phyloP scores from a whole-genome alignment of 2,797 vertebrate genomes.

The Mus minutoides region DNA sequence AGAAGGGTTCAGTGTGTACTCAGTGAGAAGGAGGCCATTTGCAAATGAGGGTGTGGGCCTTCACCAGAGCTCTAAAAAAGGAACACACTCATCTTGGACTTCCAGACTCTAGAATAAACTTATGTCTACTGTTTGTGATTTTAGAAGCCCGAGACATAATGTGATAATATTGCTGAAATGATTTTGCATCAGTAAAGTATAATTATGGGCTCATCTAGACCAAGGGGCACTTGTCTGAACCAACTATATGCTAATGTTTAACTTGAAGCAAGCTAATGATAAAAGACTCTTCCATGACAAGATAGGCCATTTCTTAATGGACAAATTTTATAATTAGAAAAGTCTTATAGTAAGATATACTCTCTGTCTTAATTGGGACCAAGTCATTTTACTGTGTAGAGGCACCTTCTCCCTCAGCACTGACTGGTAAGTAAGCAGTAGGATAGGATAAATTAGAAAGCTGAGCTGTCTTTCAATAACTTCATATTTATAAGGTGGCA shows the following conservation, averaged over 20 bases:
- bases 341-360: not conserved
- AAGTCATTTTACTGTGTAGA: conserved; percentile 3
- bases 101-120: not conserved
- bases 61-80: not conserved
- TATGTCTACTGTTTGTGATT: not conserved
- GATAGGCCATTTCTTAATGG: not conserved
- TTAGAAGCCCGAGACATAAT: not conserved
- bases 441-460: not conserved
- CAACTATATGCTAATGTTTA: not conserved
- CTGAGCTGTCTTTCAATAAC: not conserved
- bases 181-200: not conserved
- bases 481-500: not conserved
- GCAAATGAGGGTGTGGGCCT: not conserved
- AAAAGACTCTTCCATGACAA: not conserved
- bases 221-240: not conserved
- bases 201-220: not conserved
- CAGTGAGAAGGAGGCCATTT: not conserved
- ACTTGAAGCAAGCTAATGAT: not conserved
- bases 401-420: not conserved
- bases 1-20: not conserved
- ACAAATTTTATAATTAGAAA: conserved; percentile 30
- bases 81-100: not conserved
- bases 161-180: not conserved
- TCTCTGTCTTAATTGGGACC: not conserved
- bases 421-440: not conserved